phyloP scores from a whole-genome alignment of 2,888 invertebrate genomes.

The Thereva unica region DNA sequence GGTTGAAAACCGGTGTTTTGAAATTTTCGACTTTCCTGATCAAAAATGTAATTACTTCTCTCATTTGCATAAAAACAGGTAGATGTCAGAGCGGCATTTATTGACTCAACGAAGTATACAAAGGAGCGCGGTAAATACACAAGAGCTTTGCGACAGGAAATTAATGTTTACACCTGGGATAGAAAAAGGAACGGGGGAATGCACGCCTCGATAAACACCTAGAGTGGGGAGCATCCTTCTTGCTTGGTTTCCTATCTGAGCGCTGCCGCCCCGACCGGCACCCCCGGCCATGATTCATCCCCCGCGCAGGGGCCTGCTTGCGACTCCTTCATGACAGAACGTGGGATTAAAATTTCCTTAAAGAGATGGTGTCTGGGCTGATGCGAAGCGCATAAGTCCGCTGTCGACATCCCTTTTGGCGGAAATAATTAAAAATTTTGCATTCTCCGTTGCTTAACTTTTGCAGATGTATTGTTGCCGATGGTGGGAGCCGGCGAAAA shows the following conservation, averaged over 20 bases:
- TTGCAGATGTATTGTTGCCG: constrained; percentile 17
- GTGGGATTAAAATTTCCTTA: constrained; percentile 22
- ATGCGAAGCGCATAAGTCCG: background rate
- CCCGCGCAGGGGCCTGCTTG: background rate
- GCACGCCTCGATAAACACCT: constrained; percentile 28
- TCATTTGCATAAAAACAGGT: constrained; percentile 34
- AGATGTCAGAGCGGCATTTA: constrained; percentile 28
- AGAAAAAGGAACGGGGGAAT: constrained; percentile 28
- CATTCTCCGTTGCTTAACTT: constrained; percentile 24
- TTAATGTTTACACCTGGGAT: constrained; percentile 36
- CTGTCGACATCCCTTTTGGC: constrained; percentile 4
- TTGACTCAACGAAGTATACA: constrained; percentile 26
- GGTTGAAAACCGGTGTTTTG: constrained; percentile 20
- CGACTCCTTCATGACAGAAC: constrained; percentile 14
- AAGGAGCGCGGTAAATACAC: constrained; percentile 27
- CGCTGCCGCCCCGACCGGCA: too few species aligned
- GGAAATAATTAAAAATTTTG: constrained; percentile 32
- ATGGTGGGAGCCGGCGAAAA: background rate
- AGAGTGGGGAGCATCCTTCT: background rate
- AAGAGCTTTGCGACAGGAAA: constrained; percentile 31
- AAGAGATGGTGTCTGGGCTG: constrained; percentile 5
- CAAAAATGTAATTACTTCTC: constrained; percentile 35
- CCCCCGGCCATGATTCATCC: too few species aligned
- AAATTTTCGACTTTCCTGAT: constrained; percentile 31
- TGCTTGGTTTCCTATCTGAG: too few species aligned